phyloP scores from a whole-genome alignment of 2,888 invertebrate genomes.

The Herminia tarsipennalis region DNA sequence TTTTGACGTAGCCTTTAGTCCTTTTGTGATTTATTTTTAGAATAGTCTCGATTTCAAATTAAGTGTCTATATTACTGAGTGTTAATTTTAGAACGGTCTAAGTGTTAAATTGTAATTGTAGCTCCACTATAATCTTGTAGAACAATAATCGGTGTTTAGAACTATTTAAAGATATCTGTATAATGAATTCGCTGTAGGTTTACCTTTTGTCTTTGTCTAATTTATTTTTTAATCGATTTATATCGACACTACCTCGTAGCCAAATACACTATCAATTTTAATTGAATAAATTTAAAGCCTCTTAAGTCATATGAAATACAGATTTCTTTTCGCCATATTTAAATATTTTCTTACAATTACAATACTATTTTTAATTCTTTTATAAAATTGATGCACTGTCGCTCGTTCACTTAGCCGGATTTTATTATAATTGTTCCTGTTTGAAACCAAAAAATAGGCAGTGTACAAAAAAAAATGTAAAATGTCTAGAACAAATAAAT shows the following conservation, averaged over 20 bases:
- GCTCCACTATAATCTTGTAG: constrained; percentile 23
- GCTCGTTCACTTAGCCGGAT: constrained; percentile 20
- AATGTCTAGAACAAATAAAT: constrained; percentile 54
- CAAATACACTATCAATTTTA: constrained; percentile 21
- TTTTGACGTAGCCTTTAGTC: constrained; percentile 15
- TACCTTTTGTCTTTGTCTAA: constrained; percentile 3
- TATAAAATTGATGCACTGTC: constrained; percentile 23
- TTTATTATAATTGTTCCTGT: constrained; percentile 53
- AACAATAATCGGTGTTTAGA: constrained; percentile 14
- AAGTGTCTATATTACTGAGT: neutral
- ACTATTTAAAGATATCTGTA: constrained; percentile 4
- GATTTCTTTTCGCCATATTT: constrained; percentile 12
- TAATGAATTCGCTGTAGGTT: constrained; percentile 1
- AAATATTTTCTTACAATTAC: constrained; percentile 3
- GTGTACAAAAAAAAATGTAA: constrained; percentile 45
- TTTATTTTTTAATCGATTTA: constrained; percentile 18
- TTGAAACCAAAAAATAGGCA: constrained; percentile 59
- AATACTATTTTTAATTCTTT: neutral
- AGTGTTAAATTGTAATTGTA: constrained; percentile 4
- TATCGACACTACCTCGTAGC: constrained; percentile 32
- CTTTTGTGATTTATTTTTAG: constrained; percentile 11
- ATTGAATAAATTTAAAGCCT: neutral
- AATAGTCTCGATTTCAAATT: neutral
- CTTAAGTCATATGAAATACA: too few species aligned
- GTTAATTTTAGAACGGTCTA: constrained; percentile 5